Evolutionary conservation across 2,113 vertebrate genomes (phyloP).

Genomic region (Poecile atricapillus): DNA sequence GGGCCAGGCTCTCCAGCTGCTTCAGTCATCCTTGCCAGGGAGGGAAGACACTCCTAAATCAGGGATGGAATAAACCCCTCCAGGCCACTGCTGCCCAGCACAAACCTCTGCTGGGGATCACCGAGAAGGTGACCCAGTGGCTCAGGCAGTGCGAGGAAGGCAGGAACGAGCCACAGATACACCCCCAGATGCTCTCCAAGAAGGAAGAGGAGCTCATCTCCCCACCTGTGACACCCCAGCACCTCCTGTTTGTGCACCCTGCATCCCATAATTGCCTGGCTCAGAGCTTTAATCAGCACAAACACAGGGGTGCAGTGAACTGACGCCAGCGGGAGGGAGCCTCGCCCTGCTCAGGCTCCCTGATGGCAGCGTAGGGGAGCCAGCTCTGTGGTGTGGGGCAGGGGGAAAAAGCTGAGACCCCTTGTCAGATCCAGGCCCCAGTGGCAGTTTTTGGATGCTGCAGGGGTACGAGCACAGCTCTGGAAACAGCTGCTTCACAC

Average conservation of each 20-base stretch:
- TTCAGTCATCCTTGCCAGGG: neutral
- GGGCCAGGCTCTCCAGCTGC: neutral
- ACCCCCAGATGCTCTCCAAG: neutral
- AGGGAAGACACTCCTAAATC: neutral
- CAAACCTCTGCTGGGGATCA: rapidly evolving
- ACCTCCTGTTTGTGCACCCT: neutral
- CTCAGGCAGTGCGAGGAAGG: neutral
- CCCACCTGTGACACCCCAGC: neutral
- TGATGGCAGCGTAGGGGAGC: neutral
- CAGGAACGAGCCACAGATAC: neutral
- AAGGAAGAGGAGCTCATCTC: neutral
- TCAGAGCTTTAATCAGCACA: neutral
- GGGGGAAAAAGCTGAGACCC: neutral
- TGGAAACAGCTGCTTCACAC: neutral
- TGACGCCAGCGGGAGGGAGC: neutral
- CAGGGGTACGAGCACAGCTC: rapidly evolving
- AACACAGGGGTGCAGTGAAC: rapidly evolving
- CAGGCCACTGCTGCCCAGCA: neutral
- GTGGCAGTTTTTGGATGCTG: neutral
- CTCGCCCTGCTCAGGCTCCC: neutral
- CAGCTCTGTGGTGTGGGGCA: neutral
- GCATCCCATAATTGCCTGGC: rapidly evolving
- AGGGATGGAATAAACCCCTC: neutral
- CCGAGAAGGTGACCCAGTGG: rapidly evolving
- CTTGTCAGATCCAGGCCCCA: neutral